Evolutionary conservation across 2,113 vertebrate genomes (phyloP).

Genomic region (Elephantulus edwardii): DNA sequence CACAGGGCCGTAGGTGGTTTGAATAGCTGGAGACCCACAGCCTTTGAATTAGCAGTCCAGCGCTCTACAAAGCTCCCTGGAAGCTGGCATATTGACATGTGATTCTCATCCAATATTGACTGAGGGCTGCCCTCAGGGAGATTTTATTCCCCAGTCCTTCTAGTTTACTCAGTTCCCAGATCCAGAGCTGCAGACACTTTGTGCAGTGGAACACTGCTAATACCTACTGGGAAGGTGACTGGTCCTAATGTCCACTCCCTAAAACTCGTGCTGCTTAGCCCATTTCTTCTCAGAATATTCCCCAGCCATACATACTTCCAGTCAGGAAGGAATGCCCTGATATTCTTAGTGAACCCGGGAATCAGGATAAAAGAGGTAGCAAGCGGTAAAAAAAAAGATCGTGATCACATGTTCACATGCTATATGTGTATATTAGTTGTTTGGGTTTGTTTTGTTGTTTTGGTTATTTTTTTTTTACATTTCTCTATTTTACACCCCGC

Average conservation of each 20-base stretch:
- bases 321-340: background rate
- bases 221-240: background rate
- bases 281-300: conserved; percentile 9
- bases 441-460: background rate
- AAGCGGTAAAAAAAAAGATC: background rate
- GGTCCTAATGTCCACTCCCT: background rate
- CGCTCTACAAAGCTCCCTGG: too few relatives aligned
- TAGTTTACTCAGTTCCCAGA: background rate
- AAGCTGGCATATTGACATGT: background rate
- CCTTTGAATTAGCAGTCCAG: too few relatives aligned
- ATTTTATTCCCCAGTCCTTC: background rate
- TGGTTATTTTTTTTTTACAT: background rate
- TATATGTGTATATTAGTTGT: background rate
- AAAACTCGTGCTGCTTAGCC: background rate
- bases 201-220: background rate
- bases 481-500: background rate
- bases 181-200: background rate
- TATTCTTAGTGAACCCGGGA: background rate
- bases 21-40: too few relatives aligned
- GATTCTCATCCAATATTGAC: background rate
- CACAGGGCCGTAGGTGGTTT: too few relatives aligned
- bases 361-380: background rate
- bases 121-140: background rate
- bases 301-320: background rate
- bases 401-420: background rate